A percentile compares a stretch with the other conserved stretches of the same genome.
Evolutionary conservation across 2,888 invertebrate species (phyloP).

Genomic region (Thymelicus sylvestris): DNA sequence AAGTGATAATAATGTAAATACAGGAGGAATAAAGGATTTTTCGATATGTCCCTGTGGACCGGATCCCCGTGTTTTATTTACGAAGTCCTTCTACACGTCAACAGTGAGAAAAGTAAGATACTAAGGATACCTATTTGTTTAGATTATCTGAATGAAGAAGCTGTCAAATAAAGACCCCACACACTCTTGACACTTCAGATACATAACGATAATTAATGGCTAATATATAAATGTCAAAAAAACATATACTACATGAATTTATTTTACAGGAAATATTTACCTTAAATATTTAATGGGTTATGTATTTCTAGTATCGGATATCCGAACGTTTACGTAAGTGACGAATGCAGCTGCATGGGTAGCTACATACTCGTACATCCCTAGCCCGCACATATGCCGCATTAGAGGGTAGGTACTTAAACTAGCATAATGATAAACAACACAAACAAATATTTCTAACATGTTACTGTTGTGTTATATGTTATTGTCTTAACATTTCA

Average conservation of each 20-base stretch:
- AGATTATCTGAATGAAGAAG: too few relatives aligned
- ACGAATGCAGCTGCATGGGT: not conserved
- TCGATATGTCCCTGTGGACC: too few relatives aligned
- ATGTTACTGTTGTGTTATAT: conserved; percentile 25
- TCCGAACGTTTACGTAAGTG: not conserved
- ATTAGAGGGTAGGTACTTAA: conserved; percentile 20
- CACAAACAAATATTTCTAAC: conserved; percentile 34
- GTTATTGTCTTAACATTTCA: conserved; percentile 17
- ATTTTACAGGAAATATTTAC: not conserved
- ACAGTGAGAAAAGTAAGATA: too few relatives aligned
- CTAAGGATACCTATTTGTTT: too few relatives aligned
- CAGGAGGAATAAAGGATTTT: too few relatives aligned
- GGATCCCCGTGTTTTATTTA: too few relatives aligned
- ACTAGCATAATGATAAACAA: conserved; percentile 21
- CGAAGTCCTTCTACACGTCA: too few relatives aligned
- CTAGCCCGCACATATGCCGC: conserved; percentile 21
- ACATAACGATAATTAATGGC: too few relatives aligned
- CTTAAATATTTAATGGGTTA: not conserved
- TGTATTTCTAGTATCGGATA: not conserved
- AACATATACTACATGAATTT: not conserved
- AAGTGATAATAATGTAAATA: too few relatives aligned
- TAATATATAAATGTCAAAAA: too few relatives aligned
- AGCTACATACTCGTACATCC: not conserved
- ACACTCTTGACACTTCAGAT: too few relatives aligned
- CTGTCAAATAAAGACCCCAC: too few relatives aligned